Conservation (phyloP, 30 jellyfish, hydroid and myxozoan species). For the Aurelia aurita region DNA sequence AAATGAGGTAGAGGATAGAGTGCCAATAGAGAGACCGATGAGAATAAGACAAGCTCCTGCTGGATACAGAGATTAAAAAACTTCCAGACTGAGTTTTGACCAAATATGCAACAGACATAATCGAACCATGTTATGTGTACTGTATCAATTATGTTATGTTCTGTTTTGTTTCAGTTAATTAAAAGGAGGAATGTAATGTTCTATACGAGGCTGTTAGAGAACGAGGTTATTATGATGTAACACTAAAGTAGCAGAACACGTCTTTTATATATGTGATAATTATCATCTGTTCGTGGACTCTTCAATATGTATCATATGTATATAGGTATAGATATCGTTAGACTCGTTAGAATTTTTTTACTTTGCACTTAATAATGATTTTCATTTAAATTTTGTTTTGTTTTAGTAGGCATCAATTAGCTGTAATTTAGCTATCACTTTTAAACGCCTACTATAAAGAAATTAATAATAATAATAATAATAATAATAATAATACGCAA, state of each 20-base stretch:
- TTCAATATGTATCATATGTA: no score
- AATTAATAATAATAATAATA: no score
- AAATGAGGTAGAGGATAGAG: neutral
- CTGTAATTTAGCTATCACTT: no score
- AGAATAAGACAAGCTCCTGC: slow-evolving; percentile 33
- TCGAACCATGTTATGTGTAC: slow-evolving; percentile 1
- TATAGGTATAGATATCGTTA: no score
- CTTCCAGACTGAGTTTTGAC: slow-evolving; percentile 12
- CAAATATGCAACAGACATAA: slow-evolving; percentile 11
- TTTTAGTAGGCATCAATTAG: no score
- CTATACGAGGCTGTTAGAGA: neutral
- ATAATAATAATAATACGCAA: no score
- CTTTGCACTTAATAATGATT: no score
- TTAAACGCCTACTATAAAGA: no score
- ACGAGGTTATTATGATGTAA: slow-evolving; percentile 2
- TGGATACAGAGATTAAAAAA: slow-evolving; percentile 21
- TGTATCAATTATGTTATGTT: slow-evolving; percentile 1
- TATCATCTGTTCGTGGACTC: neutral
- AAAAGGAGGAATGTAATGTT: slow-evolving; percentile 14
- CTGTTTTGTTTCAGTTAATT: neutral
- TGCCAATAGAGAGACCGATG: slow-evolving; percentile 1
- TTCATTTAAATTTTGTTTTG: no score
- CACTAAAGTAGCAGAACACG: slow-evolving; percentile 15
- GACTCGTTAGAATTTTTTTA: no score
- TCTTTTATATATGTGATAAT: slow-evolving; percentile 5